These are phyloP conservation scores for Illadopsis cleaveri DNA, from an alignment of 2,113 vertebrate species.

Conservation along the genomic window DNA sequence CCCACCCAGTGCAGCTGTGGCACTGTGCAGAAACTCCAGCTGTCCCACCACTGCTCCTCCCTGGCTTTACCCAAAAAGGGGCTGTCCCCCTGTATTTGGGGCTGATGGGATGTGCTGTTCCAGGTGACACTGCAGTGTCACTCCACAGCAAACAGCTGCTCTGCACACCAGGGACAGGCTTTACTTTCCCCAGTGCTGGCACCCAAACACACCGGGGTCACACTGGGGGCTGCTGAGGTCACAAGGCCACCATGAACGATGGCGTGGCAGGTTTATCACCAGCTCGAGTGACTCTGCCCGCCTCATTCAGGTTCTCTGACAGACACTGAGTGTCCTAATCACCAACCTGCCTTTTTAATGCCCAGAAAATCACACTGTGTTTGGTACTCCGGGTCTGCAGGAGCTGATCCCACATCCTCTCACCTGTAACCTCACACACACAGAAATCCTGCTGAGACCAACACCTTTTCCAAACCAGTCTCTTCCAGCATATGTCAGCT, in stretches of 20 bases:
- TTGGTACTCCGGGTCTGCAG: not conserved
- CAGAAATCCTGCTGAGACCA: not conserved
- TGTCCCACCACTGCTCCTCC: rapidly evolving
- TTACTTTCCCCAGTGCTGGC: rapidly evolving
- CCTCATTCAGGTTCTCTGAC: not conserved
- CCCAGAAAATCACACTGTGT: not conserved
- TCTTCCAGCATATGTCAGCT: not conserved
- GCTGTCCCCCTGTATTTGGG: rapidly evolving
- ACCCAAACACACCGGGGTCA: rapidly evolving
- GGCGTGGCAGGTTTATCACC: not conserved
- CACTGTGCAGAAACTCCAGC: not conserved
- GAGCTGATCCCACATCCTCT: not conserved
- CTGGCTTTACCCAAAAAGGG: not conserved
- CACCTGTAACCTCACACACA: not conserved
- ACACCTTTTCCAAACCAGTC: not conserved
- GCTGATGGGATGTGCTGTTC: not conserved
- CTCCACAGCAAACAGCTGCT: not conserved
- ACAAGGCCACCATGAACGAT: not conserved
- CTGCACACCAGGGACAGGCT: not conserved
- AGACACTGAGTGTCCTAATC: not conserved
- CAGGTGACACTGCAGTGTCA: not conserved
- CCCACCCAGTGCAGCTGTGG: rapidly evolving
- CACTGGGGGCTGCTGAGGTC: not conserved
- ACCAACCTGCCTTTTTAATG: not conserved
- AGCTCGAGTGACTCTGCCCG: not conserved